Evolutionary conservation across 2,797 vertebrate species (phyloP).

Genomic region (Synaphobranchus kaupii): DNA sequence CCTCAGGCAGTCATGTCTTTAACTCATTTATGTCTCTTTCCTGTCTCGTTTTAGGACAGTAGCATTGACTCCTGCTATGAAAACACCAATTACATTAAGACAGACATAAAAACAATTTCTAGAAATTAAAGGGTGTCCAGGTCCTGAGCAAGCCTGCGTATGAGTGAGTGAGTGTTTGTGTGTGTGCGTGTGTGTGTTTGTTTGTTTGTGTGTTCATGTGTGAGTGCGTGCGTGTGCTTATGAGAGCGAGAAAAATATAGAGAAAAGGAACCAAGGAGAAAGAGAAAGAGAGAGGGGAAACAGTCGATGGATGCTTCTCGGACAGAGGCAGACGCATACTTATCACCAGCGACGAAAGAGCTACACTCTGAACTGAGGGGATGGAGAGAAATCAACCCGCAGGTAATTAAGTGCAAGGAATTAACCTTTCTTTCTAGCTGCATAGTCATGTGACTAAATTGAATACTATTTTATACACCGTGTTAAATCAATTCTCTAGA

Average conservation of each 20-base stretch:
- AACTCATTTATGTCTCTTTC: not conserved
- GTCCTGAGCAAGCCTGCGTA: not conserved
- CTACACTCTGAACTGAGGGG: constrained; percentile 83
- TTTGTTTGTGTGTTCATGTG: constrained; percentile 37
- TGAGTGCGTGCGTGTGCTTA: constrained; percentile 38
- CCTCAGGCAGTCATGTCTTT: not conserved
- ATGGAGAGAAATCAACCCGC: constrained; percentile 81
- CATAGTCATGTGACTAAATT: not conserved
- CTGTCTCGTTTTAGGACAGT: constrained; percentile 20
- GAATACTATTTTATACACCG: not conserved
- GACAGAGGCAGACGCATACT: constrained; percentile 78
- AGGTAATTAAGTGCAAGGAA: constrained; percentile 59
- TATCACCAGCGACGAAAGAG: constrained; percentile 79
- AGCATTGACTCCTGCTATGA: constrained; percentile 19
- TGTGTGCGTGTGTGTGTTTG: constrained; percentile 40
- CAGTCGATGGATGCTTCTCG: constrained; percentile 84
- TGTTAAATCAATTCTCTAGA: not conserved
- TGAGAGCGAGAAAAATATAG: constrained; percentile 54
- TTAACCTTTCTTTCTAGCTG: not conserved
- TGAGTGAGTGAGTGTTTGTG: constrained; percentile 34
- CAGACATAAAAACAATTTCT: not conserved
- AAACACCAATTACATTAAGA: constrained; percentile 6
- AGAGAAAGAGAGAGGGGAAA: constrained; percentile 67
- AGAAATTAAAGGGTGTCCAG: not conserved
- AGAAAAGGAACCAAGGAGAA: constrained; percentile 14